Evolutionary conservation across 2,888 invertebrate species (phyloP).

Genomic region (Thereva nobilitata): DNA sequence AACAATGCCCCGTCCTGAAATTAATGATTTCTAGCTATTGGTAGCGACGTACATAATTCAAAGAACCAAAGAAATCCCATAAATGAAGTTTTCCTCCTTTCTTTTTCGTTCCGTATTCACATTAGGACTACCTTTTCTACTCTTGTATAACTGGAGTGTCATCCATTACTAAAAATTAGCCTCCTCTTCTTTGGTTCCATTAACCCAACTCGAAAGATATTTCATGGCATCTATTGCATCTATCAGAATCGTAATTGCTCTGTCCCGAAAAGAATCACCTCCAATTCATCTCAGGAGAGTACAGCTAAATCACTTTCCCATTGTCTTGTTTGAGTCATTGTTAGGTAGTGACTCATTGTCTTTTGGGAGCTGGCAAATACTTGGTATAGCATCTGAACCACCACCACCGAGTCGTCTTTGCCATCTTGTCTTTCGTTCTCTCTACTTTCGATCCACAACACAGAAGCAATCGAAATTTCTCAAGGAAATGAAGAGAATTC

Average conservation of each 20-base stretch:
- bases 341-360: slow-evolving; percentile 15
- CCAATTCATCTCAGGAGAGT: slow-evolving; percentile 22
- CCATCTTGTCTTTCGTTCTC: too few species aligned
- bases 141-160: too few species aligned
- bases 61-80: too few species aligned
- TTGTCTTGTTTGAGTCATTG: slow-evolving; percentile 9
- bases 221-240: slow-evolving; percentile 20
- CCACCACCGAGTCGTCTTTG: too few species aligned
- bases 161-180: slow-evolving; percentile 22
- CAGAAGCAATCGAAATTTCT: slow-evolving; percentile 25
- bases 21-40: too few species aligned
- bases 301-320: slow-evolving; percentile 27
- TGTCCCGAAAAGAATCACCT: slow-evolving; percentile 15
- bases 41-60: too few species aligned
- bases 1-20: too few species aligned
- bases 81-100: too few species aligned
- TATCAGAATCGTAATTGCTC: slow-evolving; percentile 27
- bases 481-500: slow-evolving; percentile 31
- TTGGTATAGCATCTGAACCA: too few species aligned
- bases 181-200: slow-evolving; percentile 13
- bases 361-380: neutral
- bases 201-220: neutral
- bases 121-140: too few species aligned
- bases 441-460: slow-evolving; percentile 5
- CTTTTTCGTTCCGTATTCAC: too few species aligned